A percentile compares a stretch with the other conserved stretches of the same genome.
Conservation (phyloP, 2,113 vertebrate genomes). For the Protobothrops mucrosquamatus region DNA sequence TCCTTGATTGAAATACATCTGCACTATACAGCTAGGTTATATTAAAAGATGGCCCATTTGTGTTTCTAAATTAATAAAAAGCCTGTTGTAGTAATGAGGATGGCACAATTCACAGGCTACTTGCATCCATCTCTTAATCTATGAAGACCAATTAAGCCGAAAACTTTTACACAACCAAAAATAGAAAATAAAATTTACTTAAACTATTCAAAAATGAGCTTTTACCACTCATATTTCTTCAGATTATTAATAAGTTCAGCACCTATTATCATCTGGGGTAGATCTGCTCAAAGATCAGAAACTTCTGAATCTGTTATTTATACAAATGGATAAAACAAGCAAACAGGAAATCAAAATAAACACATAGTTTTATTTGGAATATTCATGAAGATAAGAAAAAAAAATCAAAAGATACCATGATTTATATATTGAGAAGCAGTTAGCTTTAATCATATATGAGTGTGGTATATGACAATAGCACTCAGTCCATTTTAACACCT, state of each 20-base stretch:
- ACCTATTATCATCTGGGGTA: background rate
- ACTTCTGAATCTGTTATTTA: background rate
- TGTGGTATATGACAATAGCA: background rate
- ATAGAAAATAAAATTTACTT: no score
- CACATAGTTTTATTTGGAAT: background rate
- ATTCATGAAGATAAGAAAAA: background rate
- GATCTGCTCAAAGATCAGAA: background rate
- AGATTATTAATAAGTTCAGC: background rate
- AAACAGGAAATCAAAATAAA: background rate
- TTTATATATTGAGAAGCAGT: background rate
- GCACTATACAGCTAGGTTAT: background rate
- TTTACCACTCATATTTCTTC: no score
- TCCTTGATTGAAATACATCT: background rate
- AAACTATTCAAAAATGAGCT: background rate
- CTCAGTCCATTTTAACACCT: background rate
- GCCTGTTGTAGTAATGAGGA: background rate
- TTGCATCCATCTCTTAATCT: background rate
- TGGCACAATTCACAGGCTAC: background rate
- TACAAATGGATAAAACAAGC: background rate
- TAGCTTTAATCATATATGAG: background rate
- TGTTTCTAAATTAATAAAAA: background rate
- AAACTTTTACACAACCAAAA: no score
- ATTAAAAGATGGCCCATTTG: background rate
- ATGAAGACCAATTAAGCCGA: no score
- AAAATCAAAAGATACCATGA: background rate